phyloP scores from a whole-genome alignment of 2,888 invertebrate species.

The Chrysolina americana region DNA sequence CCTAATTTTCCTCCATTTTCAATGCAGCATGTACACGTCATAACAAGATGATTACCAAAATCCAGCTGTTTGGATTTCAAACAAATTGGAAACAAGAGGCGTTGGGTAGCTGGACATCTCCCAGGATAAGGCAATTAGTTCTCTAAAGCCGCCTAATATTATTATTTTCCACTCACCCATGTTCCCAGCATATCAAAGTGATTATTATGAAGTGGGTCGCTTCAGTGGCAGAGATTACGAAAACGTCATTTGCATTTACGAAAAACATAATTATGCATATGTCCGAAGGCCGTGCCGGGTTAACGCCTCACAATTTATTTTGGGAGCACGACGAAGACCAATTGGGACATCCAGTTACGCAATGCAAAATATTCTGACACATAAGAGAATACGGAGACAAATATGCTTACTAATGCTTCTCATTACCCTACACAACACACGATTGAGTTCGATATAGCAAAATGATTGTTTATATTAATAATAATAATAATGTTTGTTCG shows the following conservation, averaged over 20 bases:
- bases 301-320: background rate
- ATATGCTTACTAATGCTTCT: no score
- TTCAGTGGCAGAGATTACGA: conserved; percentile 2
- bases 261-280: conserved; percentile 1
- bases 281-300: background rate
- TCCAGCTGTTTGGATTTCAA: background rate
- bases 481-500: no score
- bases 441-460: no score
- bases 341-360: no score
- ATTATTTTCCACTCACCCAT: conserved; percentile 3
- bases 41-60: background rate
- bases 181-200: conserved; percentile 4
- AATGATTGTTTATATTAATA: no score
- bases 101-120: background rate
- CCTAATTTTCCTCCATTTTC: no score
- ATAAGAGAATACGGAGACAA: no score
- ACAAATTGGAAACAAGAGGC: background rate
- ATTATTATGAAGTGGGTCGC: conserved; percentile 7
- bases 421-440: no score
- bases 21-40: no score
- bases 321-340: no score
- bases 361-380: no score
- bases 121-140: background rate
- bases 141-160: conserved; percentile 2
- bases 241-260: background rate